A percentile compares a stretch with the other conserved stretches of the same genome.
These are phyloP conservation scores for Phrynosoma platyrhinos DNA, from an alignment of 2,113 vertebrate genomes.

Conservation along the genomic window DNA sequence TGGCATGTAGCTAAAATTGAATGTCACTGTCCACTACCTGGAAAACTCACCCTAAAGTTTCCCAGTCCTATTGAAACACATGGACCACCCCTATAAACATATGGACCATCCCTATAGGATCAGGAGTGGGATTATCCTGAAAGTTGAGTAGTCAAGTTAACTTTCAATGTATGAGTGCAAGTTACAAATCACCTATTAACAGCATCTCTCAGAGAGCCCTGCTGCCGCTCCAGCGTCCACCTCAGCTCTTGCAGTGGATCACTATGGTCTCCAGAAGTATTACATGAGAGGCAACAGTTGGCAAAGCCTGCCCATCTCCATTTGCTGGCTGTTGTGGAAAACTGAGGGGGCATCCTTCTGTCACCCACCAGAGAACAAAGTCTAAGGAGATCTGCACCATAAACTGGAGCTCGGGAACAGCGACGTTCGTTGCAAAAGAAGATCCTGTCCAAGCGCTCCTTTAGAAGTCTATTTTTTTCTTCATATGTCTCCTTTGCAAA, in stretches of 20 bases:
- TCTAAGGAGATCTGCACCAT: conserved; percentile 87
- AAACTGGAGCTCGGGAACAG: conserved; percentile 85
- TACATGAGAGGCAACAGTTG: conserved; percentile 70
- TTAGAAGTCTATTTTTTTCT: conserved; percentile 86
- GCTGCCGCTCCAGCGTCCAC: conserved; percentile 70
- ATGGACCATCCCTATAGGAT: not conserved
- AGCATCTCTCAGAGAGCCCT: conserved; percentile 70
- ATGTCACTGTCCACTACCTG: not conserved
- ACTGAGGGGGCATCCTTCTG: conserved; percentile 22
- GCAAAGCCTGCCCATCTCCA: conserved; percentile 86
- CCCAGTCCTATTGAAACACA: not conserved
- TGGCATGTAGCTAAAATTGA: not conserved
- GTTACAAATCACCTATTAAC: conserved; percentile 77
- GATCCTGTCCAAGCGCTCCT: conserved; percentile 87
- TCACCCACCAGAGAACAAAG: conserved; percentile 75
- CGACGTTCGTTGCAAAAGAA: conserved; percentile 88
- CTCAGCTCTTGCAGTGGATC: conserved; percentile 75
- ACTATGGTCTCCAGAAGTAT: conserved; percentile 30
- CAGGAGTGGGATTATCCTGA: no score
- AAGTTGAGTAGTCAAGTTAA: no score
- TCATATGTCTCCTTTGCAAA: conserved; percentile 84
- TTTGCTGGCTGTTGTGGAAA: conserved; percentile 55
- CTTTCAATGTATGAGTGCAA: no score
- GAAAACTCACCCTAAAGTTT: not conserved
- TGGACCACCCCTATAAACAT: not conserved